Percentiles rank a stretch among this genome's conserved stretches.
Conservation (phyloP, 2,888 invertebrate species). For the Perithous albicinctus region DNA sequence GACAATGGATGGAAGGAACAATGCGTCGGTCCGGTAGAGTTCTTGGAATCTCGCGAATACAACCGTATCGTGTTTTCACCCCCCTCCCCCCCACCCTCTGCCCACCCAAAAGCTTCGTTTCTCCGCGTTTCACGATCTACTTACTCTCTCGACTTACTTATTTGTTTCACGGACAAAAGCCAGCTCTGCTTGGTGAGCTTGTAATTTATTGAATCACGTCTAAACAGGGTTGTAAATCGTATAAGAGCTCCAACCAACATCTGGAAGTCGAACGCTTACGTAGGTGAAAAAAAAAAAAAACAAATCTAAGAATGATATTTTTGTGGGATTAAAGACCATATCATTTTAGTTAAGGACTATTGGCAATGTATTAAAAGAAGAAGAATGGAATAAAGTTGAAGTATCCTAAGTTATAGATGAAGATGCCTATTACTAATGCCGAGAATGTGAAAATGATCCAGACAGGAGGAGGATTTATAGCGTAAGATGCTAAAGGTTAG, state of each 20-base stretch:
- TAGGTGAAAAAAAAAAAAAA: constrained; percentile 1
- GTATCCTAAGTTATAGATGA: too few species aligned
- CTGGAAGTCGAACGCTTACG: not conserved
- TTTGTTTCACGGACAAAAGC: constrained; percentile 65
- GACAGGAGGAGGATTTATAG: not conserved
- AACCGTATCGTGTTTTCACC: constrained; percentile 67
- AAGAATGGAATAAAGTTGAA: too few species aligned
- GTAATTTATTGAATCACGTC: constrained; percentile 63
- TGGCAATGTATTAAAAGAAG: too few species aligned
- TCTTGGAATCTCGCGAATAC: constrained; percentile 63
- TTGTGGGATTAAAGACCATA: not conserved
- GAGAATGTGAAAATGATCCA: too few species aligned
- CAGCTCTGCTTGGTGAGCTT: constrained; percentile 23
- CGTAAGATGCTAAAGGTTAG: not conserved
- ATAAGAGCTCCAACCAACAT: constrained; percentile 1
- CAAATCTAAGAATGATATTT: not conserved
- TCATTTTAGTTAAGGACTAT: not conserved
- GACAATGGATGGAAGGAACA: constrained; percentile 69
- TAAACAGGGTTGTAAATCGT: constrained; percentile 56
- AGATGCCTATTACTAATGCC: too few species aligned
- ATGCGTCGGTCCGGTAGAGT: constrained; percentile 62
- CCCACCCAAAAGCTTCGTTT: constrained; percentile 57
- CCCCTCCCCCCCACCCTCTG: too few species aligned
- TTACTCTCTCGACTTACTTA: constrained; percentile 50
- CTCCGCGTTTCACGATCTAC: constrained; percentile 43